These are phyloP conservation scores for Andrena chrysosceles DNA, from an alignment of 2,888 invertebrate genomes.

Conservation along the genomic window DNA sequence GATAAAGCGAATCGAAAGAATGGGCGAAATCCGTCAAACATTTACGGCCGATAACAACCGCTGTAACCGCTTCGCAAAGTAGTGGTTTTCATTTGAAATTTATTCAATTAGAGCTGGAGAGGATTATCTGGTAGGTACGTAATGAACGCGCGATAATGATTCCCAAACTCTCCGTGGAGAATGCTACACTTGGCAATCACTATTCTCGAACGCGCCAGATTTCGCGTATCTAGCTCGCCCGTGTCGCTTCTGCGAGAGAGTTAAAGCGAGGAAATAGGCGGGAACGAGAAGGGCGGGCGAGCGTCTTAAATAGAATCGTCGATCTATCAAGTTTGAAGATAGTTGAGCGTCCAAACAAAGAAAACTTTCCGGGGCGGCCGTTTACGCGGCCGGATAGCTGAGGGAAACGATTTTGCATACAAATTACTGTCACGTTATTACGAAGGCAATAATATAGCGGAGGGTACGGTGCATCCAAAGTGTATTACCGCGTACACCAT, in stretches of 20 bases:
- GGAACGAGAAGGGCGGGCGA: background rate
- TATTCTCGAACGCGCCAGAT: background rate
- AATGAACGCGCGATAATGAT: no score
- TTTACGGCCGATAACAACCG: conserved; percentile 20
- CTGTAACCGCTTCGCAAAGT: background rate
- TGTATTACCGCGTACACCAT: conserved; percentile 77
- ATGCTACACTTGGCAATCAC: background rate
- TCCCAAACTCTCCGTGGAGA: background rate
- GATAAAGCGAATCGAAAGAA: conserved; percentile 45
- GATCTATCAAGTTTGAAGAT: conserved; percentile 65
- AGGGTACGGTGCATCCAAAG: conserved; percentile 72
- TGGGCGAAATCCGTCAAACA: conserved; percentile 29
- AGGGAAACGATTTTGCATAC: conserved; percentile 74
- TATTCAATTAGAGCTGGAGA: background rate
- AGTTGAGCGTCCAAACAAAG: conserved; percentile 66
- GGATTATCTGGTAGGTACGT: background rate
- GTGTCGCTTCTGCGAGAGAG: background rate
- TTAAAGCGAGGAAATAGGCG: background rate
- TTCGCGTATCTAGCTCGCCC: background rate
- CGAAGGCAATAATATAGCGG: conserved; percentile 73
- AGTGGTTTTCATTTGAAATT: background rate
- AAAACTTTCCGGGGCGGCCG: conserved; percentile 61
- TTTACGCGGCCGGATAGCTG: conserved; percentile 65
- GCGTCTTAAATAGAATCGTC: conserved; percentile 53
- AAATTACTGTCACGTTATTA: conserved; percentile 75